Evolutionary conservation across 2,113 vertebrate genomes (phyloP).

Genomic region (Prunella himalayana): DNA sequence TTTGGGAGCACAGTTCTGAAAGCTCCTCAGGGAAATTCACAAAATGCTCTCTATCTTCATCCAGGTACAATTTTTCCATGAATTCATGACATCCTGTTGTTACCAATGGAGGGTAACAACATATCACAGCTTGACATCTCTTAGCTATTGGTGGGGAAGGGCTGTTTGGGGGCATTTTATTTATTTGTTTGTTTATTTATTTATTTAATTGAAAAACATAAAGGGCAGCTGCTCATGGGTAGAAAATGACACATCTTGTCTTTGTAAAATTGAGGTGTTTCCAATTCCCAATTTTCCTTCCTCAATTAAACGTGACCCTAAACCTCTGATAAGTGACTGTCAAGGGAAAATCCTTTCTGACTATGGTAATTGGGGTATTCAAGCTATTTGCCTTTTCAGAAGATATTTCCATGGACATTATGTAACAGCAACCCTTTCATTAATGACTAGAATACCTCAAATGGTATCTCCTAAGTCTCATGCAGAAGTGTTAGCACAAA

Average conservation of each 20-base stretch:
- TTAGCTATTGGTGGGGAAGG: neutral
- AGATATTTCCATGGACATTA: neutral
- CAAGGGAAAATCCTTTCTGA: neutral
- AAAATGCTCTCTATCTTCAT: neutral
- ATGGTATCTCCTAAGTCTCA: neutral
- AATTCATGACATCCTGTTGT: neutral
- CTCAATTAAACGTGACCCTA: neutral
- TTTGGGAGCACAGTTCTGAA: slow-evolving; percentile 12
- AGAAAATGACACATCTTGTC: neutral
- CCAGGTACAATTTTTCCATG: neutral
- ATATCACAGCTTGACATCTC: neutral
- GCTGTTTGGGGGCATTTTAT: neutral
- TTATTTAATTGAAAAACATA: neutral
- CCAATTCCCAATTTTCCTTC: neutral
- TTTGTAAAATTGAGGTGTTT: neutral
- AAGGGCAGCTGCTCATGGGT: neutral
- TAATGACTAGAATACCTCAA: neutral
- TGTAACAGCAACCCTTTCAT: neutral
- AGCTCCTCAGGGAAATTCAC: neutral
- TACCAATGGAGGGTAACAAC: slow-evolving; percentile 13
- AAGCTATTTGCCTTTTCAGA: neutral
- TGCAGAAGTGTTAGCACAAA: neutral
- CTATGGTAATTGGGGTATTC: neutral
- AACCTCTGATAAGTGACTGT: neutral
- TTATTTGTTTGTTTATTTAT: neutral